phyloP scores from a whole-genome alignment of 1,140 invertebrate species.

The Panagrolaimus sp. region DNA sequence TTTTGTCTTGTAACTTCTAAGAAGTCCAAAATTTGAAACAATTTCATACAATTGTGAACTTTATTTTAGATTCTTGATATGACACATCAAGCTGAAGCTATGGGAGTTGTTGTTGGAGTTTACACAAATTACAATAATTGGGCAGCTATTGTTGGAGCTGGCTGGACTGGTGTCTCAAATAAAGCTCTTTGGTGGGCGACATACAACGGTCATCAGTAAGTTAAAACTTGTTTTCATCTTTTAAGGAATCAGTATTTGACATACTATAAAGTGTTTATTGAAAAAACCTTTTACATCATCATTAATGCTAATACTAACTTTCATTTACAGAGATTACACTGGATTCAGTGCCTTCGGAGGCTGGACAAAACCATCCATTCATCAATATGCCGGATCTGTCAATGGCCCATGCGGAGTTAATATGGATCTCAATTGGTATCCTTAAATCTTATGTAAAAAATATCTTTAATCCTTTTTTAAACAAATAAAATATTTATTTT shows the following conservation, averaged over 20 bases:
- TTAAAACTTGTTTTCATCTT: too few species aligned
- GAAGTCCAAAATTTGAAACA: not conserved
- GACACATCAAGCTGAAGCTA: constrained; percentile 19
- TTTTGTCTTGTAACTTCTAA: too few species aligned
- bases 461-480: too few species aligned
- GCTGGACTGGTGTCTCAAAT: constrained; percentile 24
- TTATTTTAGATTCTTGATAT: constrained; percentile 15
- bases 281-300: constrained; percentile 2
- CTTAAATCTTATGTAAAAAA: too few species aligned
- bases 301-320: not conserved
- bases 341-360: constrained; percentile 21
- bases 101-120: constrained; percentile 20
- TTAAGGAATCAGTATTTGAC: too few species aligned
- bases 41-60: not conserved
- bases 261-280: too few species aligned
- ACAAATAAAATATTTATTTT: too few species aligned
- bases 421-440: constrained; percentile 35
- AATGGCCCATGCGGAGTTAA: constrained; percentile 28
- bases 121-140: constrained; percentile 40
- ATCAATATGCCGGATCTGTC: constrained; percentile 16
- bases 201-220: too few species aligned
- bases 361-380: constrained; percentile 19
- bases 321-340: constrained; percentile 9
- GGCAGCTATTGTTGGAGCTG: constrained; percentile 33
- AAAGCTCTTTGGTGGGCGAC: constrained; percentile 31